A percentile compares a stretch with the other conserved stretches of the same genome.
These are phyloP conservation scores for Choloepus hoffmanni DNA, from an alignment of 2,113 vertebrate genomes.

Conservation along the genomic window DNA sequence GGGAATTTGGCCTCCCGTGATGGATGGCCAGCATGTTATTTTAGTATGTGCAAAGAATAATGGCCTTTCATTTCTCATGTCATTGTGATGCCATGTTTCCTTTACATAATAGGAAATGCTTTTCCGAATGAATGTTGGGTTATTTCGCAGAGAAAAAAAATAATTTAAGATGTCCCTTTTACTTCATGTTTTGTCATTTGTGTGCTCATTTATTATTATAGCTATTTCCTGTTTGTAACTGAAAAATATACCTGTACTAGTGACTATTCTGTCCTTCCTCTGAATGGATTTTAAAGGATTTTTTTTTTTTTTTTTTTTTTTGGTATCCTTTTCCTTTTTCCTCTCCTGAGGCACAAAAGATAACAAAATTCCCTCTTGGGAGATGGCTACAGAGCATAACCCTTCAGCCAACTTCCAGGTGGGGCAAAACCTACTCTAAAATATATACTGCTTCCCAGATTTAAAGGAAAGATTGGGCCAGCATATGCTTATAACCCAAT, in stretches of 20 bases:
- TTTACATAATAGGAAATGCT: conserved; percentile 80
- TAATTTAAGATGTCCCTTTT: conserved; percentile 76
- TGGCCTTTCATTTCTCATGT: conserved; percentile 77
- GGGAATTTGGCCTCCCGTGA: not conserved
- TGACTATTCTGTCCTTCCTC: conserved; percentile 49
- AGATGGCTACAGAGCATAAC: not conserved
- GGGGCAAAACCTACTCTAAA: not conserved
- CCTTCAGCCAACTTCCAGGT: not conserved
- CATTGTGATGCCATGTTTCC: conserved; percentile 73
- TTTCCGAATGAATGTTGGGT: conserved; percentile 77
- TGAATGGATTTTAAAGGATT: conserved; percentile 43
- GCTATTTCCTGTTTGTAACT: conserved; percentile 81
- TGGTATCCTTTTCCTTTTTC: conserved; percentile 28
- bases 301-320: conserved; percentile 56
- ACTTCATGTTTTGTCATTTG: conserved; percentile 69
- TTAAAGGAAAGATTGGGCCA: no score
- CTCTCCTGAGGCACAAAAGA: not conserved
- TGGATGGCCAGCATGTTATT: not conserved
- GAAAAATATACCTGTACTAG: conserved; percentile 60
- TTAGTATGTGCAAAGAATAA: conserved; percentile 71
- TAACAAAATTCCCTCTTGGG: conserved; percentile 61
- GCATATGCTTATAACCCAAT: rapidly evolving
- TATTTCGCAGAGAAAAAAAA: conserved; percentile 77
- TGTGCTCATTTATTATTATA: conserved; percentile 77
- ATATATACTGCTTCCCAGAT: not conserved